Evolutionary conservation across 2,888 invertebrate genomes (phyloP).

Genomic region (Pterobdella sp.): DNA sequence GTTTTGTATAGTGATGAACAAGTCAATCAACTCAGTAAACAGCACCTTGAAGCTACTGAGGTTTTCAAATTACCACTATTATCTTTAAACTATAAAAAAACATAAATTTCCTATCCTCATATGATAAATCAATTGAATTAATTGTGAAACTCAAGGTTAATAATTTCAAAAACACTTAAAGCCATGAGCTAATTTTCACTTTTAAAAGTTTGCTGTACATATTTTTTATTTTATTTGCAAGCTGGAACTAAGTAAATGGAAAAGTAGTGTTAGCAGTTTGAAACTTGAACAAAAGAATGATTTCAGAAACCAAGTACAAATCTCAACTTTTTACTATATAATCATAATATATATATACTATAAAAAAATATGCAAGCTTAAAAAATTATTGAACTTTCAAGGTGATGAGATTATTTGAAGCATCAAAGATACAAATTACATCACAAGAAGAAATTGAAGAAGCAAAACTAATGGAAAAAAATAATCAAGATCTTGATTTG

Average conservation of each 20-base stretch:
- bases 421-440: not conserved
- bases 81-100: not conserved
- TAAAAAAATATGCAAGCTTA: not conserved
- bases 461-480: not conserved
- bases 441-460: not conserved
- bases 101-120: not conserved
- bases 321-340: conserved; percentile 68
- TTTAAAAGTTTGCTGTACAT: not conserved
- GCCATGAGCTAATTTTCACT: not conserved
- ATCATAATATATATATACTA: conserved; percentile 53
- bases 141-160: not conserved
- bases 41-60: conserved; percentile 51
- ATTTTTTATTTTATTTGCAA: not conserved
- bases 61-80: conserved; percentile 47
- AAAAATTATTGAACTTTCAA: too few relatives aligned
- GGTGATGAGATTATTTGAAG: conserved; percentile 8
- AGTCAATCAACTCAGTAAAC: conserved; percentile 54
- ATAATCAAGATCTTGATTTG: not conserved
- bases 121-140: not conserved
- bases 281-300: conserved; percentile 75
- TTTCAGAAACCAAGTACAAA: conserved; percentile 76
- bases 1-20: conserved; percentile 70
- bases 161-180: conserved; percentile 56
- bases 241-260: conserved; percentile 73
- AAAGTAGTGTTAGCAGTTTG: conserved; percentile 68